phyloP scores from a whole-genome alignment of 2,888 invertebrate genomes.

The Tineola bisselliella region DNA sequence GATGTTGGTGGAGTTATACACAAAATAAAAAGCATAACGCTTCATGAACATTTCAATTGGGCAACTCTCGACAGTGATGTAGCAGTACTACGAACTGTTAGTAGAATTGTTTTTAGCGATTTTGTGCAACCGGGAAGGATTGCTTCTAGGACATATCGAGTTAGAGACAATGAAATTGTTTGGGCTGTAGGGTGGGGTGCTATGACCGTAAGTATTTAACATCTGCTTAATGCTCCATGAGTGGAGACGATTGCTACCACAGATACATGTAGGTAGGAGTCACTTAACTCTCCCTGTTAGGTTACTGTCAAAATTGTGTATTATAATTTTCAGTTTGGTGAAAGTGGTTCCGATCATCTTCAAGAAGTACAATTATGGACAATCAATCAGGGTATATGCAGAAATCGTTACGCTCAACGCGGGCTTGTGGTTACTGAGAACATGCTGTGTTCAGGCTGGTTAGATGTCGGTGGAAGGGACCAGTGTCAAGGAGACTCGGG shows the following conservation, averaged over 20 bases:
- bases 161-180: slow-evolving; percentile 30
- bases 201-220: slow-evolving; percentile 26
- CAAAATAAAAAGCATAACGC: background rate
- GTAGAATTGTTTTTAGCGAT: background rate
- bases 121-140: slow-evolving; percentile 24
- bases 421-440: background rate
- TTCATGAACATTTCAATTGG: slow-evolving; percentile 13
- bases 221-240: background rate
- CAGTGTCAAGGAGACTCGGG: slow-evolving; percentile 10
- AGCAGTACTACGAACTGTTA: slow-evolving; percentile 9
- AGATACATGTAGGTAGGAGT: too few relatives aligned
- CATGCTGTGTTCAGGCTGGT: slow-evolving; percentile 14
- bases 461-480: slow-evolving; percentile 10
- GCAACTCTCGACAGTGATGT: slow-evolving; percentile 12
- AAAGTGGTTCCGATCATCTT: background rate
- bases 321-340: background rate
- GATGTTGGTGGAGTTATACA: slow-evolving; percentile 14
- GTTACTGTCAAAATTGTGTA: background rate
- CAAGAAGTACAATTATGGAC: slow-evolving; percentile 12
- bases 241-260: too few relatives aligned
- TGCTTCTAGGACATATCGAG: slow-evolving; percentile 31
- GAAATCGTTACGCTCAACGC: background rate
- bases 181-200: slow-evolving; percentile 41
- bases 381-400: slow-evolving; percentile 7
- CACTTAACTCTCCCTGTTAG: background rate